Evolutionary conservation across 2,797 vertebrate species (phyloP), one percentile per base, ranked within the genome.

Genomic region (Cetoscarus ocellatus): DNA sequence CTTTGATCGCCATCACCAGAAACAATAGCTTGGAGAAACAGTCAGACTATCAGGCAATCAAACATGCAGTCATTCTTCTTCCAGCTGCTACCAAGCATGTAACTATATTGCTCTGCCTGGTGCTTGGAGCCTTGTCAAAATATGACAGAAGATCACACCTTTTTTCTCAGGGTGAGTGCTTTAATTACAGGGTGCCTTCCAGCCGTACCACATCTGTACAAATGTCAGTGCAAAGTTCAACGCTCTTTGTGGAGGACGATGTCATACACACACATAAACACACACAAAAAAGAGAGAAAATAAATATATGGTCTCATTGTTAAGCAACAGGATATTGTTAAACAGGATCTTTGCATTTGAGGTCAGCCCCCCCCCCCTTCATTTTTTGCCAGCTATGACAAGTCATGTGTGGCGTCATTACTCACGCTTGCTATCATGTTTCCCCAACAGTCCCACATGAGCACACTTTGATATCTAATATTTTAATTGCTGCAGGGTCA

Each of bases 101-200:
- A 93, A 92, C 90, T 93, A 84, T 94, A 93, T 92, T 89, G 89
- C 88, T 92, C 91, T 91, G 91, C 86, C 91, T 80, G 79, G 61
- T 84, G 93, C 93, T 95, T 56, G 90, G 91, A 94, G 91, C 91
- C 93, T 93, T 95, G 92, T 94, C 94, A 94, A 89, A 85, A 86
- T 82, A 77, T 96, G 95, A 97, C 95, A 96, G 93, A 91, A 84
- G 93, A 93, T 94, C 92, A 94, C 95, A 95, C 95, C 95, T 96
- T 92, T 93, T 88, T 88, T 80, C 36, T 11, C 11, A 82, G 81
- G 90, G 92, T 90, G 88, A 90, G 92, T 88, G 86, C 92, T 95
- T 96, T 96, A 96, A 97, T 96, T 96, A 94, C 94, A 93, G 90
- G 84, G 75, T 83, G 88, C 92, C 90, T 94, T 86, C 91, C 91